These are phyloP conservation scores for Stigmatopora nigra DNA, from an alignment of 2,113 vertebrate species.

Conservation along the genomic window DNA sequence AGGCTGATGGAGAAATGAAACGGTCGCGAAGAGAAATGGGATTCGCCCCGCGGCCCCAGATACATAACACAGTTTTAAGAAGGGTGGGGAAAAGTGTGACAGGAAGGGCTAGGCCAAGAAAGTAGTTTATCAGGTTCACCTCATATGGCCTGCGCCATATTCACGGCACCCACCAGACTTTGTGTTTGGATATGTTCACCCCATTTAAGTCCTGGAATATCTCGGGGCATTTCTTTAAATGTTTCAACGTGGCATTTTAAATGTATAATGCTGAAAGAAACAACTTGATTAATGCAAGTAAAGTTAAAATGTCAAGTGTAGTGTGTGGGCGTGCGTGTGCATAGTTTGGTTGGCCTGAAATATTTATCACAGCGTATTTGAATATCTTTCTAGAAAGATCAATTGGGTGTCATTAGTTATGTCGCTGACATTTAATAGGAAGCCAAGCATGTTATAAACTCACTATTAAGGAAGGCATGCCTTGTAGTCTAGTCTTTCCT, in stretches of 20 bases:
- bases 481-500: not conserved
- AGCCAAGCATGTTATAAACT: not conserved
- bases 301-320: not conserved
- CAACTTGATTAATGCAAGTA: not conserved
- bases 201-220: constrained; percentile 11
- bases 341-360: not conserved
- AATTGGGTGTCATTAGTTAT: not conserved
- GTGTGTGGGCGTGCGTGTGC: not conserved
- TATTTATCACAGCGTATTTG: not conserved
- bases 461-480: not conserved
- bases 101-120: not conserved
- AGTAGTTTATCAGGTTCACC: constrained; percentile 37
- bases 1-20: not conserved
- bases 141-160: constrained; percentile 31
- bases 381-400: not conserved
- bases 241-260: not conserved
- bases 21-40: constrained; percentile 16
- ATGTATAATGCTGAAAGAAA: not conserved
- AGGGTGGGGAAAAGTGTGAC: constrained; percentile 17
- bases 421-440: not conserved
- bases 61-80: constrained; percentile 27
- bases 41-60: constrained; percentile 17
- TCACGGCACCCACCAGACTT: constrained; percentile 15
- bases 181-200: constrained; percentile 10
- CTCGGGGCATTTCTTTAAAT: not conserved